phyloP scores from a whole-genome alignment of 2,888 invertebrate species.

The Buathra laborator region DNA sequence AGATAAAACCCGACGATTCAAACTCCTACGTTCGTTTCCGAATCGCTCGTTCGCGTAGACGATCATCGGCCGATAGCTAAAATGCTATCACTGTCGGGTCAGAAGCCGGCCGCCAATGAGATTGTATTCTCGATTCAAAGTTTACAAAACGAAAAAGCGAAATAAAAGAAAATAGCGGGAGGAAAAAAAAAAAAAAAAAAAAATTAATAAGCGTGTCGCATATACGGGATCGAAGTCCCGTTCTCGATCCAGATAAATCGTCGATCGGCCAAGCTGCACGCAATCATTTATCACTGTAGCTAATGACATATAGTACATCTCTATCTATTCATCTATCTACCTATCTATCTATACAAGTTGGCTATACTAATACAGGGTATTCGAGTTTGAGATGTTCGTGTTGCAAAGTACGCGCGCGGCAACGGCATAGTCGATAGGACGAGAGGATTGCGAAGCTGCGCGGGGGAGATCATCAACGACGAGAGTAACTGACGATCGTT shows the following conservation, averaged over 20 bases:
- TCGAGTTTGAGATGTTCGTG: background rate
- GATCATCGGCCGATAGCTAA: background rate
- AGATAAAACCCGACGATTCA: background rate
- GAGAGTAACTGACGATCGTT: background rate
- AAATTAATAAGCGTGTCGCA: background rate
- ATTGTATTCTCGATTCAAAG: slow-evolving; percentile 11
- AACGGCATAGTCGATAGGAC: background rate
- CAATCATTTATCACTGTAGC: background rate
- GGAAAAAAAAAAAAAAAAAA: slow-evolving; percentile 14
- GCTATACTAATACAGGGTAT: background rate
- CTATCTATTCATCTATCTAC: too few species aligned
- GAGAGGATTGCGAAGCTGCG: slow-evolving; percentile 19
- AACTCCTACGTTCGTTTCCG: background rate
- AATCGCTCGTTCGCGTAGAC: background rate
- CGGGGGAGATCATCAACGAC: slow-evolving; percentile 1
- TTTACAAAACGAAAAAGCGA: background rate
- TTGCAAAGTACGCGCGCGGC: background rate
- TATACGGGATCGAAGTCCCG: slow-evolving; percentile 60
- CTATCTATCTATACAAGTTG: background rate
- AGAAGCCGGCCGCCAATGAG: slow-evolving; percentile 12
- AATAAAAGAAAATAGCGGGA: background rate
- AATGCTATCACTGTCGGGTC: slow-evolving; percentile 47
- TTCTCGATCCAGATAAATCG: slow-evolving; percentile 56
- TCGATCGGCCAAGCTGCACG: slow-evolving; percentile 27
- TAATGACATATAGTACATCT: background rate